Base-by-base conservation (phyloP, 2,113 vertebrate genomes). In the Xiphorhynchus elegans region DNA sequence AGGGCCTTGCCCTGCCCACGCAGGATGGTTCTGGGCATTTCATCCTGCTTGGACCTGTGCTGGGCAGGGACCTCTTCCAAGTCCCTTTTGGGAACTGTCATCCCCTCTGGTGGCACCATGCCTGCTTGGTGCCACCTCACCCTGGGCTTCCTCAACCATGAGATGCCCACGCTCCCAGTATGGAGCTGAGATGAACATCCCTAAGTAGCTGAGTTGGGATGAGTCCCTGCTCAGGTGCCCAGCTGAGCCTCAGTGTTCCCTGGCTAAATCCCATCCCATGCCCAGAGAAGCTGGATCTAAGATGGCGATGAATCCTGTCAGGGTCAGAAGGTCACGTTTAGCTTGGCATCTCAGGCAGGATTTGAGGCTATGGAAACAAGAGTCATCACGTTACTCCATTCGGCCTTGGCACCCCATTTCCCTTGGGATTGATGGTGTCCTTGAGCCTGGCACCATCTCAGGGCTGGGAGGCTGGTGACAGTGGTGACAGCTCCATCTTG, bases 191-290 rank as follows among this genome's bases (percentile, higher is more conserved):
- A 39, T 15, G 16, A 28, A 31, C 1, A 2, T 23, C 42, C 80
- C 42, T 49, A 26, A 24, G 55, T 24, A 89, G 62, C 42, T 4
- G 6, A 79, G 67, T 1, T 46, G 33, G 67, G 58, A 64, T 39
- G 23, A 8, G 62, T 72, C 35, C 58, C 47, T 10, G 3, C 23
- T 46, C 10, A 4, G 53, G 29, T 1, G 8, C 28, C 29, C 6
- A 2, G 49, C 7, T 20, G 79, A 70, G 35, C 26, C 25, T 86
- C 1, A 3, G 56, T 8, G 17, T 2, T 4, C 44, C 35, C 2
- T 0, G 0, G 28, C 7, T 84, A 7, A 7, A 50, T 44, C 47
- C 62, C 2, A 3, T 37, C 55, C 52, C 0, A 0, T 3, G 9
- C 31, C 53, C 0, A 0, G 25, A 73, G 46, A 60, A 94, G 46